Percentiles rank a stretch among this genome's conserved stretches.
Evolutionary conservation across 2,888 invertebrate species (phyloP).

Genomic region (Drosophila prolongata): DNA sequence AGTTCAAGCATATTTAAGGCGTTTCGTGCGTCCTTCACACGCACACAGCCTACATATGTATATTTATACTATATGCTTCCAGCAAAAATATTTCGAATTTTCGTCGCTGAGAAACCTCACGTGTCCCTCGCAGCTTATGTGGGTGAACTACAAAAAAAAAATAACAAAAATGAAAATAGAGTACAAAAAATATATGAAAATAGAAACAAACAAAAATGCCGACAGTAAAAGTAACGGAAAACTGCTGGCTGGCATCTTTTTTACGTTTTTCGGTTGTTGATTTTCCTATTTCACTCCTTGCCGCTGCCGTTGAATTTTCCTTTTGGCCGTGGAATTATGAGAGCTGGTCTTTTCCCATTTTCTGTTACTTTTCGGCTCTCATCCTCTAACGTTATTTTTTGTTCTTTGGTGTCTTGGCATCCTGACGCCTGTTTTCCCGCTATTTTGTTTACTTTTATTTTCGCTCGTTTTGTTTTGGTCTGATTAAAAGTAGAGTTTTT

Average conservation of each 20-base stretch:
- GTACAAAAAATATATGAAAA: constrained; percentile 25
- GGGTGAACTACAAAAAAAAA: constrained; percentile 27
- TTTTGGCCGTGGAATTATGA: constrained; percentile 55
- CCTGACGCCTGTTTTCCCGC: constrained; percentile 32
- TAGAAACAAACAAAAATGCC: constrained; percentile 31
- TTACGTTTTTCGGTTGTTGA: constrained; percentile 67
- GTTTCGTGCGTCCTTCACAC: constrained; percentile 52
- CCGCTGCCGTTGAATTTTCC: constrained; percentile 21
- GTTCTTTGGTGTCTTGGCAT: constrained; percentile 50
- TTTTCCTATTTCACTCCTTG: constrained; percentile 59
- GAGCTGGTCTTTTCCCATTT: constrained; percentile 48
- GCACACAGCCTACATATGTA: constrained; percentile 41
- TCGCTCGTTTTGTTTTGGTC: constrained; percentile 44
- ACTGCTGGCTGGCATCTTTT: constrained; percentile 69
- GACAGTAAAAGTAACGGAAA: constrained; percentile 45
- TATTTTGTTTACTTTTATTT: constrained; percentile 17
- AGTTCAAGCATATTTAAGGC: constrained; percentile 71
- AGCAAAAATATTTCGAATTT: constrained; percentile 48
- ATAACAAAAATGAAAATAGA: constrained; percentile 16
- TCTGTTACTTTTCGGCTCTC: constrained; percentile 23
- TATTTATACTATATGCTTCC: constrained; percentile 23
- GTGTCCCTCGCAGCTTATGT: constrained; percentile 52
- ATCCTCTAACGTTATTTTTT: constrained; percentile 15
- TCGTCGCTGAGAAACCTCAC: constrained; percentile 64
- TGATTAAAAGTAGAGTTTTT: constrained; percentile 62